Base-by-base conservation (phyloP, 1,140 invertebrate genomes). In the Ptiloglossa arizonensis region DNA sequence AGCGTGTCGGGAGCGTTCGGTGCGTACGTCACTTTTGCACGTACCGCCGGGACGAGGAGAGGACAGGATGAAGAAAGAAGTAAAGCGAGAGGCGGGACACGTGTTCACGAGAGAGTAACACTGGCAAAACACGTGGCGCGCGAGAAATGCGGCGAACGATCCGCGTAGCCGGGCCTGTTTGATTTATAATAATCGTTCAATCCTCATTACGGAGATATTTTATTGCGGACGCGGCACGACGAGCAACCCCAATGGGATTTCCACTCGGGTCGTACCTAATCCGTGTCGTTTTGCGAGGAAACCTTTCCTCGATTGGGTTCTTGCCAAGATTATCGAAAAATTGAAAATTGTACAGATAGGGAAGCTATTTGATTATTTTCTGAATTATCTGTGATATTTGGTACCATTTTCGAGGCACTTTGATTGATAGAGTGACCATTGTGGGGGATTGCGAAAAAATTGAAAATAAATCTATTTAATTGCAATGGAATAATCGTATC, bases 131-230 rank as follows among this genome's bases (percentile, higher is more conserved):
- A 87, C 81, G 79, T 64, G 86, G 89, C 89, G 86, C 87, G 89
- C 84, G 87, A 90, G 87, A 90, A 90, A 89, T 88, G 87, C 84
- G 71, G 71, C 74, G 81, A 75, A 73, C 77, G 73, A 81, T 85
- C 60, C 80, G 54, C 59, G 52, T 57, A 22, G 50, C 52, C 69
- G 68, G 69, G 19, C 54, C 56, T 82, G 80, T 88, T 88, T 89
- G 88, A 90, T 90, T 90, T 89, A 91, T 89, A 89, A 90, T 91
- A 90, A 91, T 91, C 84, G 89, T 83, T 88, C 90, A 85, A 87
- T 89, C 87, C 88, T 90, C 86, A 86, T 90, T 90, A 90, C 82
- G 69, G 81, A 73, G 69, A 87, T 79, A 79, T 85, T 87, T 87
- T 73, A 83, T 86, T 79, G 68, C 38, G 57, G 15, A 15, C 29